A percentile compares a stretch with the other conserved stretches of the same genome.
Conservation (phyloP, 92 coral and sea anemone genomes). For the Hydrozoanthus gracilis region DNA sequence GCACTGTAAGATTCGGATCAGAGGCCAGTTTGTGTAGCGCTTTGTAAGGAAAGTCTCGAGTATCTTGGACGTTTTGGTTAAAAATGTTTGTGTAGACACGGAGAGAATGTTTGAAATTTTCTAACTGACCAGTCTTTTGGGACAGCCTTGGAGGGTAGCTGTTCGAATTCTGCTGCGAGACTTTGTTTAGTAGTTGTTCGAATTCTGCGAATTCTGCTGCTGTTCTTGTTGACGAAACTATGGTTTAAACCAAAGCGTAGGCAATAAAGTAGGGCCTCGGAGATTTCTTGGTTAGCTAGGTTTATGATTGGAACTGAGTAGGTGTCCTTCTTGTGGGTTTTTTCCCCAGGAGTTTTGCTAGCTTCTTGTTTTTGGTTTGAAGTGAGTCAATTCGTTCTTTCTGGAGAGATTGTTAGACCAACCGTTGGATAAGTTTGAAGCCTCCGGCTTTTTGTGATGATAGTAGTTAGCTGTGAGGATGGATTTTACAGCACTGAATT, state of each 20-base stretch:
- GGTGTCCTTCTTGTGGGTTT: background rate
- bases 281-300: slow-evolving; percentile 5
- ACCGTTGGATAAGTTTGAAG: background rate
- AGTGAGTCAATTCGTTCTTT: background rate
- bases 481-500: slow-evolving; percentile 25
- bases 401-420: background rate
- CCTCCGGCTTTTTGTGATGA: background rate
- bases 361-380: slow-evolving; percentile 8
- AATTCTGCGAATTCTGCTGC: background rate
- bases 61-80: slow-evolving; percentile 23
- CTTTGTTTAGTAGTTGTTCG: background rate
- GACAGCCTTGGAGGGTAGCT: slow-evolving; percentile 4
- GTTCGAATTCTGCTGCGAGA: slow-evolving; percentile 5
- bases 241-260: slow-evolving; percentile 14
- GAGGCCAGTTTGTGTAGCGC: slow-evolving; percentile 47
- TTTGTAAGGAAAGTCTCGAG: slow-evolving; percentile 40
- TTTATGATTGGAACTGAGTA: slow-evolving; percentile 18
- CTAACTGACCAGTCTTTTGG: slow-evolving; percentile 24
- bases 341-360: slow-evolving; percentile 6
- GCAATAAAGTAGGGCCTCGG: background rate
- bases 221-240: slow-evolving; percentile 9
- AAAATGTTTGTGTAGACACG: slow-evolving; percentile 14
- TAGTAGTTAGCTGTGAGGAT: slow-evolving; percentile 22
- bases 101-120: slow-evolving; percentile 8
- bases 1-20: slow-evolving; percentile 38